These are phyloP conservation scores for Phaethon lepturus DNA, from an alignment of 2,113 vertebrate species.

Conservation along the genomic window DNA sequence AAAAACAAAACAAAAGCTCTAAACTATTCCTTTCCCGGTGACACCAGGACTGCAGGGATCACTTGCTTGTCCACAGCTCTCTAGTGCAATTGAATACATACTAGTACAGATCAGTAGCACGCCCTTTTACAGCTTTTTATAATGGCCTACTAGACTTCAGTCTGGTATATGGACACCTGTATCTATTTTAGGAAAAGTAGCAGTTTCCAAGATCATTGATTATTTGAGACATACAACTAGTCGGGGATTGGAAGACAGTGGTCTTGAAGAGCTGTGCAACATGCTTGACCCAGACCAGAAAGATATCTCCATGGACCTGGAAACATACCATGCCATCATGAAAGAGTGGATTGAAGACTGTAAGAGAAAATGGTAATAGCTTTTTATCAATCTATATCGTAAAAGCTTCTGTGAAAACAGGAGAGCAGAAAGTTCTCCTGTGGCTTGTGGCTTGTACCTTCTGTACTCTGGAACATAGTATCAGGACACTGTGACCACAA, in stretches of 20 bases:
- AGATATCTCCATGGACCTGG: slow-evolving; percentile 85
- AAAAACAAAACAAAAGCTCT: not conserved
- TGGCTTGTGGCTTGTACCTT: accelerated
- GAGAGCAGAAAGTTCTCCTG: not conserved
- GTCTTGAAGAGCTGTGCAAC: slow-evolving; percentile 86
- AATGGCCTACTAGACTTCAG: not conserved
- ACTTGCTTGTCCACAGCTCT: not conserved
- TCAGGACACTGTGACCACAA: not conserved
- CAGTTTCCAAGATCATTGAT: slow-evolving; percentile 87
- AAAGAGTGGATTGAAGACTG: slow-evolving; percentile 88
- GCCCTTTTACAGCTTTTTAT: too few relatives aligned
- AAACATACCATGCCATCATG: slow-evolving; percentile 85
- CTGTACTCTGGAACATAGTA: accelerated
- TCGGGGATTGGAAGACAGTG: slow-evolving; percentile 81
- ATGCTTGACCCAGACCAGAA: slow-evolving; percentile 88
- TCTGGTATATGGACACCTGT: not conserved
- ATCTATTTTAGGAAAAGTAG: slow-evolving; percentile 83
- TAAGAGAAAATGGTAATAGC: slow-evolving; percentile 79
- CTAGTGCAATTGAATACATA: accelerated
- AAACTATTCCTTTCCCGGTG: not conserved
- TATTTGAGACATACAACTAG: slow-evolving; percentile 84
- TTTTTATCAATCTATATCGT: not conserved
- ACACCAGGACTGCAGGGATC: not conserved
- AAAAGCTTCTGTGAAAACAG: not conserved
- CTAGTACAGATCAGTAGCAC: not conserved